Conservation (phyloP, 1,140 invertebrate genomes). For the Aphelinus certus region DNA sequence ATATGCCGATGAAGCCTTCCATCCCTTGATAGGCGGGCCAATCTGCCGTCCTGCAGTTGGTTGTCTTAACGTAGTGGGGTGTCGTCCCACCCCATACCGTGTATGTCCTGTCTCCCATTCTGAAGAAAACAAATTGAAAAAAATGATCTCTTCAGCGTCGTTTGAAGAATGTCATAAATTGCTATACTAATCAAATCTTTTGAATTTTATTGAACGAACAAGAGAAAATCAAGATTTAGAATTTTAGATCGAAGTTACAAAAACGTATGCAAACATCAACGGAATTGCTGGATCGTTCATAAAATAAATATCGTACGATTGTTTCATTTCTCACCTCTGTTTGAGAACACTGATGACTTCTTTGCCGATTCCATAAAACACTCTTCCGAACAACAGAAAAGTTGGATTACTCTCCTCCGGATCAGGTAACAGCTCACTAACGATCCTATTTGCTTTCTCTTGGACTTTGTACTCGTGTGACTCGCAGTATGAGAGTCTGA, state of each 20-base stretch:
- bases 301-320: no score
- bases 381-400: not conserved
- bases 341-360: not conserved
- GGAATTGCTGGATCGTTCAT: no score
- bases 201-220: no score
- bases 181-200: no score
- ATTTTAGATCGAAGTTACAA: no score
- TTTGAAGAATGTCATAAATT: not conserved
- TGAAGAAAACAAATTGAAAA: not conserved
- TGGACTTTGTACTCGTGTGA: not conserved
- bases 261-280: no score
- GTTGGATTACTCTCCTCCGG: not conserved
- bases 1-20: not conserved
- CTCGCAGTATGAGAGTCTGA: not conserved
- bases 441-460: not conserved
- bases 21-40: not conserved
- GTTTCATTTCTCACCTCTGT: not conserved
- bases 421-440: not conserved
- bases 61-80: not conserved
- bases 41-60: not conserved
- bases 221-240: no score
- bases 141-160: not conserved
- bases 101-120: not conserved
- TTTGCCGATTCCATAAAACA: not conserved
- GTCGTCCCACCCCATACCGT: not conserved